Base-by-base conservation (phyloP, 2,113 vertebrate genomes). In the Salvelinus namaycush region DNA sequence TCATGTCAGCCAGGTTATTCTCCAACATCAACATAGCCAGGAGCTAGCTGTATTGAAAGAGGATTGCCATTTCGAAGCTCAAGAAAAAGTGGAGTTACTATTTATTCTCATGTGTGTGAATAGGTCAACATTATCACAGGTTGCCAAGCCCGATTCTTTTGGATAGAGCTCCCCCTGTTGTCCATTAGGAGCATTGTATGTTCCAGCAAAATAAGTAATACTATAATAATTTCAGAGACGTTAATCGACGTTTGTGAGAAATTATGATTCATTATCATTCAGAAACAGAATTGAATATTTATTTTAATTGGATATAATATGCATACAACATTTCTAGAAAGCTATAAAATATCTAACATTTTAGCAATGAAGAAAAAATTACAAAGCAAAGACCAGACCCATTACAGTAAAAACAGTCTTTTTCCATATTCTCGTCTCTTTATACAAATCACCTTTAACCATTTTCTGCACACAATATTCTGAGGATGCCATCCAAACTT, bases 311-410 rank as follows among this genome's bases (percentile, higher is more conserved):
- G 95, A 96, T 96, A 96, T 94, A 94, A 94, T 97, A 97, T 96
- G 95, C 95, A 95, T 97, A 97, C 96, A 97, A 98, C 97, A 95
- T 96, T 95, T 96, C 96, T 98, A 97, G 95, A 97, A 97, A 97
- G 95, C 96, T 97, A 97, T 95, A 97, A 97, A 98, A 97, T 96
- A 94, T 96, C 96, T 97, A 98, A 95, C 95, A 96, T 95, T 97
- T 96, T 95, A 96, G 96, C 95, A 95, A 95, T 95, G 95, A 95
- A 93, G 95, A 93, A 95, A 94, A 95, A 93, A 93, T 95, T 95
- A 97, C 94, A 95, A 95, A 96, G 95, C 95, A 96, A 97, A 97
- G 95, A 96, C 96, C 96, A 95, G 95, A 97, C 96, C 95, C 96
- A 95, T 95, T 97, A 96, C 93, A 94, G 94, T 92, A 96, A 96